These are phyloP conservation scores for Metopolophium dirhodum DNA, from an alignment of 1,140 invertebrate genomes.

Conservation along the genomic window DNA sequence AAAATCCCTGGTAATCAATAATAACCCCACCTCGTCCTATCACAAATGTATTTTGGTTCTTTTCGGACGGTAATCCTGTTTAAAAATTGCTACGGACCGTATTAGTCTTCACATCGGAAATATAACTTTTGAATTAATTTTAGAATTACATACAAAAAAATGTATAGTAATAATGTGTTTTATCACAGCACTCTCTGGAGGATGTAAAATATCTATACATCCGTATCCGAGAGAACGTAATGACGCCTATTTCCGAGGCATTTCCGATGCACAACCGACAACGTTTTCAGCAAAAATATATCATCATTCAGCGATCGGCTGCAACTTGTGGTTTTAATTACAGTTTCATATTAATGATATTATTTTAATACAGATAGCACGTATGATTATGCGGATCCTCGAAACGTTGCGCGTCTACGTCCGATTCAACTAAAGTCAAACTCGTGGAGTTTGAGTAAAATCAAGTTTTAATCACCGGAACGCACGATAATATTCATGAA, in stretches of 20 bases:
- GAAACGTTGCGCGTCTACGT: neutral
- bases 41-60: too few relatives aligned
- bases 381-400: neutral
- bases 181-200: fast-evolving
- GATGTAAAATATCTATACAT: neutral
- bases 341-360: neutral
- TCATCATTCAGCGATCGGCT: neutral
- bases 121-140: too few relatives aligned
- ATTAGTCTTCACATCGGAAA: too few relatives aligned
- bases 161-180: neutral
- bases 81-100: too few relatives aligned
- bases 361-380: neutral
- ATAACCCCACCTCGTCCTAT: too few relatives aligned
- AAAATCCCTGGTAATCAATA: neutral
- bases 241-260: too few relatives aligned
- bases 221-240: neutral
- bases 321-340: neutral
- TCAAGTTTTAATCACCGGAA: neutral
- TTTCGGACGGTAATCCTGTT: too few relatives aligned
- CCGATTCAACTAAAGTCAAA: neutral
- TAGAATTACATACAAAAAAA: too few relatives aligned
- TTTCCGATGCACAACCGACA: neutral
- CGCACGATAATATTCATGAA: neutral
- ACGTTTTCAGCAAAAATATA: neutral
- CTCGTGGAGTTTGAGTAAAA: neutral